Evolutionary conservation across 2,797 vertebrate species (phyloP).

Genomic region (Brachymystax lenok): DNA sequence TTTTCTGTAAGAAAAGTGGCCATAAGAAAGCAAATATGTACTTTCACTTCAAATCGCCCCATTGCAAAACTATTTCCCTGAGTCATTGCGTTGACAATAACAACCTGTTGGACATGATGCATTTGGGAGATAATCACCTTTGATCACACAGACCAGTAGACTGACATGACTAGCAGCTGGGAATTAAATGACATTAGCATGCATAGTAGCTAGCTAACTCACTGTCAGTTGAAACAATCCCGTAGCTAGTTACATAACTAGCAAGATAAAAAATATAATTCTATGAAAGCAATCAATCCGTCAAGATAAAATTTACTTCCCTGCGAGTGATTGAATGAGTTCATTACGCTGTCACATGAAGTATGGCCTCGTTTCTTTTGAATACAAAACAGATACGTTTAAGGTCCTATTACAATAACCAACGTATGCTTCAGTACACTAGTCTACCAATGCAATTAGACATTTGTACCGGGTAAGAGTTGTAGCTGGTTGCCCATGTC

Average conservation of each 20-base stretch:
- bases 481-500: constrained; percentile 96
- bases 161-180: background rate
- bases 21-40: background rate
- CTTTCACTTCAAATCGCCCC: background rate
- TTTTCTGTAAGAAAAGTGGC: constrained; percentile 73
- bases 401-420: background rate
- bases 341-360: background rate
- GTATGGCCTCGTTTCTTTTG: background rate
- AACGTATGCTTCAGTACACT: background rate
- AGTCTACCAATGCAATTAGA: background rate
- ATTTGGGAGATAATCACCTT: background rate
- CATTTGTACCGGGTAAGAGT: constrained; percentile 81
- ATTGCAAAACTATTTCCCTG: background rate
- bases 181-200: background rate
- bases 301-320: background rate
- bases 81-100: background rate
- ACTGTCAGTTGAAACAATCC: too few species aligned
- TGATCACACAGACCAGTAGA: background rate
- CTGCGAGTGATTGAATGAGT: background rate
- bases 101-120: background rate
- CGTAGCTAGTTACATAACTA: background rate
- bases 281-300: background rate
- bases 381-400: background rate
- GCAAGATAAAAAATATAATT: too few species aligned
- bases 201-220: background rate